Conservation (phyloP, 2,797 vertebrate species). For the Ambastaia sidthimunki region DNA sequence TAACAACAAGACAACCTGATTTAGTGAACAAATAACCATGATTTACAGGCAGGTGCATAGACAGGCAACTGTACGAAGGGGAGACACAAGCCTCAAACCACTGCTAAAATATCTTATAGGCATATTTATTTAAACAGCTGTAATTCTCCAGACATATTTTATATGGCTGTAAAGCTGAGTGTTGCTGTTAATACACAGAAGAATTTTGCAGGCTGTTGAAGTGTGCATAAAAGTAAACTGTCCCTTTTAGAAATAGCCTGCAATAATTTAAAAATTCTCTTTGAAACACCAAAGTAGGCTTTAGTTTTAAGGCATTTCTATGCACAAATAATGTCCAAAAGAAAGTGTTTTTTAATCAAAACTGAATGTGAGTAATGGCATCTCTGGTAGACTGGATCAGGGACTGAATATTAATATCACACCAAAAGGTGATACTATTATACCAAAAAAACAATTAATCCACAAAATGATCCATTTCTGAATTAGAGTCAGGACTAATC, state of each 20-base stretch:
- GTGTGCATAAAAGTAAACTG: not conserved
- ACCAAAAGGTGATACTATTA: too few relatives aligned
- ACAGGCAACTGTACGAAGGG: not conserved
- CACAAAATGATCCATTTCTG: too few relatives aligned
- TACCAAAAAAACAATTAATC: too few relatives aligned
- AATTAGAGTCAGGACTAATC: too few relatives aligned
- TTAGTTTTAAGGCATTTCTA: not conserved
- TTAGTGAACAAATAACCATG: not conserved
- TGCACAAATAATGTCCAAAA: not conserved
- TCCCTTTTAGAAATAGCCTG: not conserved
- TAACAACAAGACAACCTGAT: not conserved
- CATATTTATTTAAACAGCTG: not conserved
- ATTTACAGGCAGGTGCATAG: not conserved
- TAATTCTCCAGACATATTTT: not conserved
- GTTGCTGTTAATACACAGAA: not conserved
- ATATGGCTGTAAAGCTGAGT: not conserved
- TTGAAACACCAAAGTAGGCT: not conserved
- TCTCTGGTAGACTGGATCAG: too few relatives aligned
- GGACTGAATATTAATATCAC: too few relatives aligned
- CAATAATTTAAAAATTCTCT: not conserved
- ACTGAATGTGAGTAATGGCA: too few relatives aligned
- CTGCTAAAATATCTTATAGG: not conserved
- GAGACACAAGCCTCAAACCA: not conserved
- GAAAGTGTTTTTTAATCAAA: not conserved
- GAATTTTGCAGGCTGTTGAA: not conserved